Evolutionary conservation across 2,797 vertebrate genomes (phyloP), one percentile per base, ranked within the genome.

Genomic region (Tiaroga cobitis): DNA sequence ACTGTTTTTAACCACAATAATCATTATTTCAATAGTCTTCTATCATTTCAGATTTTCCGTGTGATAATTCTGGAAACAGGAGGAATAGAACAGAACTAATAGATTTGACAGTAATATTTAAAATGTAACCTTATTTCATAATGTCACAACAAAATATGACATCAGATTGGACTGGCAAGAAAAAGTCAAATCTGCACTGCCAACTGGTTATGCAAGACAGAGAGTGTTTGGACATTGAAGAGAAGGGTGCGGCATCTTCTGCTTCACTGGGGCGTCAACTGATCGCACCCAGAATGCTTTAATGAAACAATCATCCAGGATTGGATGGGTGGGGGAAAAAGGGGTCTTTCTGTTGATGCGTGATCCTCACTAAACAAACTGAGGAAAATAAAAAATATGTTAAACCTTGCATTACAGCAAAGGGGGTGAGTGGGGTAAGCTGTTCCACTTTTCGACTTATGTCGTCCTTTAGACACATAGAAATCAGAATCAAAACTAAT

Each of bases 281-380:
- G 41, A 81, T 86, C 87, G 81, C 86, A 84, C 89, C 90, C 89
- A 82, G 78, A 87, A 81, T 86, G 80, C 81, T 80, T 88, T 90
- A 90, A 90, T 87, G 78, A 88, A 86, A 89, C 80, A 84, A 90
- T 85, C 82, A 86, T 90, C 83, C 77, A 76, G 56, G 21, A 65
- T 73, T 51, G 39, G 34, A 65, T 15, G 83, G 79, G 69, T 75
- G 79, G 67, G 59, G 75, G 34, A 61, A 81, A 39, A 72, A 6
- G 19, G 46, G 37, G 80, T 49, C 41, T 74, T 76, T 76, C 32
- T 63, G 81, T 74, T 80, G 61, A 87, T 39, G 65, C 46, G 8
- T 37, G 73, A 72, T 79, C 32, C 51, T 87, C 51, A 80, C 67
- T 34, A 63, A 84, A 79, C 68, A 79, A 67, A 56, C 37, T 24